A percentile compares a stretch with the other conserved stretches of the same genome.
Conservation (phyloP, 2,888 invertebrate genomes). For the Matsumyia berberina region DNA sequence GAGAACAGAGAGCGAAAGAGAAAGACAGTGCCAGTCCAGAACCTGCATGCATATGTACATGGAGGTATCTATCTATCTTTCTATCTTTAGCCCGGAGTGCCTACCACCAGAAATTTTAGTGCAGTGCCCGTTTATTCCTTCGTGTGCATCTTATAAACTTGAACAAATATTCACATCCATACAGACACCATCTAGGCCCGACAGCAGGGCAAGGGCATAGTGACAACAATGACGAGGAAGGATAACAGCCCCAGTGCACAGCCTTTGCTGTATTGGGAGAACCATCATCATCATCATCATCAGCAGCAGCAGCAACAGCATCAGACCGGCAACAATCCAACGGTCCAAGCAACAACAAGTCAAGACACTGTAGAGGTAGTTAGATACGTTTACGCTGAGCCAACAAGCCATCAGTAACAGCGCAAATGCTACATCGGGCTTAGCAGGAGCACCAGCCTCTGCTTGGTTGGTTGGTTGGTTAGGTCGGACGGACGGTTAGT, state of each 20-base stretch:
- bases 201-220: constrained; percentile 12
- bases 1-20: not conserved
- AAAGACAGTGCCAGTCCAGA: constrained; percentile 9
- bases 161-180: constrained; percentile 56
- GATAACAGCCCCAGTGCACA: constrained; percentile 48
- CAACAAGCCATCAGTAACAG: constrained; percentile 66
- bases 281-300: constrained; percentile 52
- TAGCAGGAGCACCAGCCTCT: constrained; percentile 46
- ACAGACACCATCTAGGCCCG: not conserved
- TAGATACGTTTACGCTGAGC: constrained; percentile 67
- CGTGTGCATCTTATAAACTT: constrained; percentile 46
- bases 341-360: constrained; percentile 52
- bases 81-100: constrained; percentile 11
- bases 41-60: constrained; percentile 19
- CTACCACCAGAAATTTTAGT: constrained; percentile 21
- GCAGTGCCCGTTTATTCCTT: not conserved
- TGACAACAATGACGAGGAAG: constrained; percentile 39
- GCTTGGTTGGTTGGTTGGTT: constrained; percentile 42
- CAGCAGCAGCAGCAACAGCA: constrained; percentile 41
- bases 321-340: constrained; percentile 69
- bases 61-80: constrained; percentile 31
- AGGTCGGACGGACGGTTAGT: constrained; percentile 45
- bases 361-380: constrained; percentile 66
- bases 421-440: constrained; percentile 42
- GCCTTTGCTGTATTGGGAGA: constrained; percentile 26